Evolutionary conservation across 2,113 vertebrate genomes (phyloP).

Genomic region (Acanthochromis polyacanthus): DNA sequence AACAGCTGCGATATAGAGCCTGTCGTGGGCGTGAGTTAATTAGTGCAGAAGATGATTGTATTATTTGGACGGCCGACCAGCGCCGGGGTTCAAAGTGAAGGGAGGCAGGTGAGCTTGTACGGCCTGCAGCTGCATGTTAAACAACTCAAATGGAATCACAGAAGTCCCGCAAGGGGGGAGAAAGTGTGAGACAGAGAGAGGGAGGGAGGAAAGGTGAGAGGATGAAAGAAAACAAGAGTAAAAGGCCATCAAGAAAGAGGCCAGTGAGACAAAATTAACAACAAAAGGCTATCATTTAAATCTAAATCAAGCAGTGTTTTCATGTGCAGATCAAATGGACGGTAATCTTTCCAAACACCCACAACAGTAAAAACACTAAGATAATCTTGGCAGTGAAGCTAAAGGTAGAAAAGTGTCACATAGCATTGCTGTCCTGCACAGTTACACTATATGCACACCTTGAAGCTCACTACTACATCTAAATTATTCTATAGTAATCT

Average conservation of each 20-base stretch:
- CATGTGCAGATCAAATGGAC: slow-evolving; percentile 2
- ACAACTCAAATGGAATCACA: slow-evolving; percentile 76
- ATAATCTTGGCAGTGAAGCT: neutral
- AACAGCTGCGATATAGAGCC: slow-evolving; percentile 82
- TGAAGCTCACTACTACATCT: slow-evolving; percentile 36
- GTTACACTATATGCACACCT: slow-evolving; percentile 7
- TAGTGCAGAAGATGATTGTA: slow-evolving; percentile 86
- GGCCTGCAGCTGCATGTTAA: slow-evolving; percentile 81
- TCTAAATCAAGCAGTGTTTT: neutral
- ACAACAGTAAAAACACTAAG: neutral
- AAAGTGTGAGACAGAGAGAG: neutral
- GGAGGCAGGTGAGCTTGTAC: slow-evolving; percentile 82
- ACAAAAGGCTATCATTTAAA: neutral
- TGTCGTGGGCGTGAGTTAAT: slow-evolving; percentile 80
- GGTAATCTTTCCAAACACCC: neutral
- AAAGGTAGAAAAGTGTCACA: neutral
- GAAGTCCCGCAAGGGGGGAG: slow-evolving; percentile 54
- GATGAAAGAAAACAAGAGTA: slow-evolving; percentile 1
- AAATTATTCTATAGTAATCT: neutral
- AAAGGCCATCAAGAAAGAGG: slow-evolving; percentile 10
- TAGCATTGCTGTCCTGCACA: neutral
- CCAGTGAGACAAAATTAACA: slow-evolving; percentile 23
- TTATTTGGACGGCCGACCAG: slow-evolving; percentile 81
- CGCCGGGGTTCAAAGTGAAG: slow-evolving; percentile 76
- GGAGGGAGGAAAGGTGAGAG: slow-evolving; percentile 21